Conservation (phyloP, 2,797 vertebrate species). For the Cichlasoma orientale region DNA sequence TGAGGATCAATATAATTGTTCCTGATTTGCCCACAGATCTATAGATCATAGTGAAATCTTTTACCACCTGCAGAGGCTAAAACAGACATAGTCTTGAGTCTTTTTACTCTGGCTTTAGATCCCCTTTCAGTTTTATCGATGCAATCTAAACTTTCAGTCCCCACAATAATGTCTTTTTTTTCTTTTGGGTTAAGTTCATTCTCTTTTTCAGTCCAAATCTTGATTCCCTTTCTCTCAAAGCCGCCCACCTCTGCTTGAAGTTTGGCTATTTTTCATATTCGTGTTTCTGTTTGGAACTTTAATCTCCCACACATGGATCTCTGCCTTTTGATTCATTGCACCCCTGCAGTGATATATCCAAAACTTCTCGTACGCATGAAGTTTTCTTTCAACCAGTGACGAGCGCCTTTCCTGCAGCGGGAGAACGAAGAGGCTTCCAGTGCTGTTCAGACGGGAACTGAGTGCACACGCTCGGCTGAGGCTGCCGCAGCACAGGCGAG, state of each 20-base stretch:
- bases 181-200: not conserved
- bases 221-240: not conserved
- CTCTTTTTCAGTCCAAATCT: not conserved
- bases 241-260: not conserved
- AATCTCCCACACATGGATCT: slow-evolving; percentile 5
- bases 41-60: not conserved
- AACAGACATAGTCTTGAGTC: not conserved
- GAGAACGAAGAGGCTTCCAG: slow-evolving; percentile 6
- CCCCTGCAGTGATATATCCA: not conserved
- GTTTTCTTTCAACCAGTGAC: not conserved
- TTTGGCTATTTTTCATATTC: slow-evolving; percentile 1
- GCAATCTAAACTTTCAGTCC: not conserved
- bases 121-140: not conserved
- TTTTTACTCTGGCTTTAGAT: not conserved
- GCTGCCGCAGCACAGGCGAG: not conserved
- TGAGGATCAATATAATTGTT: not conserved
- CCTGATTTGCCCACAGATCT: not conserved
- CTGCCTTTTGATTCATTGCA: slow-evolving; percentile 15
- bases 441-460: slow-evolving; percentile 4
- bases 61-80: not conserved
- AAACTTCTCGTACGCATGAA: not conserved
- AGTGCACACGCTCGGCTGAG: not conserved
- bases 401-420: not conserved
- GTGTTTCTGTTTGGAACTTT: slow-evolving; percentile 1
- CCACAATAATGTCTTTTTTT: not conserved